These are phyloP conservation scores for Halichoerus grypus DNA, from an alignment of 2,113 vertebrate species.

Conservation along the genomic window DNA sequence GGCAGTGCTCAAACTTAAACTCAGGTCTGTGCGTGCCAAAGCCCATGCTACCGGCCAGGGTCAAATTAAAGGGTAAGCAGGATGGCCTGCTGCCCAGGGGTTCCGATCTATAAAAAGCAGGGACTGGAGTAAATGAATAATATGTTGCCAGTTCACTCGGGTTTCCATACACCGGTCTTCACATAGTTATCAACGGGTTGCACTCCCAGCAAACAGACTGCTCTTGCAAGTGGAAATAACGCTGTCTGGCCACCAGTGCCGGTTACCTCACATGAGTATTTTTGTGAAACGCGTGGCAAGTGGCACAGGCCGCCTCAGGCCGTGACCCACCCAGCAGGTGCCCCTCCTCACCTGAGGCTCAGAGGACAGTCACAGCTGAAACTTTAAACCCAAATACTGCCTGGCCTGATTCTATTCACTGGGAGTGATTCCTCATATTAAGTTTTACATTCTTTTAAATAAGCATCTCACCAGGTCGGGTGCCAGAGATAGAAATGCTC, in stretches of 20 bases:
- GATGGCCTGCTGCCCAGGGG: neutral
- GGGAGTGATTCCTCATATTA: neutral
- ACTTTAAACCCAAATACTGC: neutral
- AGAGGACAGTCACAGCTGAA: neutral
- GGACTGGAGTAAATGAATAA: neutral
- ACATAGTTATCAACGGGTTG: neutral
- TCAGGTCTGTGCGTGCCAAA: neutral
- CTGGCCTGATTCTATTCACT: neutral
- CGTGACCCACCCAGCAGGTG: neutral
- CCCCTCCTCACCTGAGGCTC: neutral
- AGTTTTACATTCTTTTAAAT: neutral
- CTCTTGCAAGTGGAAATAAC: neutral
- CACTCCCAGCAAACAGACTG: neutral
- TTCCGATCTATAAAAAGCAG: constrained; percentile 52
- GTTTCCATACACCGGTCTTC: constrained; percentile 44
- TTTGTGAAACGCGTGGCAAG: neutral
- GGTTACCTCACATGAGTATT: too few relatives aligned
- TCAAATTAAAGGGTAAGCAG: constrained; percentile 37
- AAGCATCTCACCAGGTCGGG: neutral
- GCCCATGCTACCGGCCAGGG: neutral
- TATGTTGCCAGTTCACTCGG: neutral
- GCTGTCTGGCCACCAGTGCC: accelerated
- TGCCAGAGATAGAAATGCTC: too few relatives aligned
- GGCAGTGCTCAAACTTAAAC: neutral
- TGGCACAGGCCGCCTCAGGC: neutral